Percentiles rank a stretch among this genome's conserved stretches.
phyloP scores from a whole-genome alignment of 2,888 invertebrate genomes.

The Steinernema hermaphroditum region DNA sequence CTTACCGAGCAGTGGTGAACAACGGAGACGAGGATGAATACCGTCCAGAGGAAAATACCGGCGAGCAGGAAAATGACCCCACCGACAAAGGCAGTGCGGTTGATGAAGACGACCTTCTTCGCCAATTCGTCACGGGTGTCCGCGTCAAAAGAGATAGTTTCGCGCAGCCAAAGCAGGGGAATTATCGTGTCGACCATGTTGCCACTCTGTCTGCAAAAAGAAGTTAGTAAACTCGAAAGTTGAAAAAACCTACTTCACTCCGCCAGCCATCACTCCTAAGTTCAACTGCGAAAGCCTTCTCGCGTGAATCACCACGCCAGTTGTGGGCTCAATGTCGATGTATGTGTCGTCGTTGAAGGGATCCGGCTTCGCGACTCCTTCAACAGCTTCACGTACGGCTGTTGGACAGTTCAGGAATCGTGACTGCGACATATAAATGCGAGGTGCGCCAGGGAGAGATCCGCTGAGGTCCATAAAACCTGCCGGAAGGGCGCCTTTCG shows the following conservation, averaged over 20 bases:
- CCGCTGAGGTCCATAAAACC: slow-evolving; percentile 62
- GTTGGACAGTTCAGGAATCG: slow-evolving; percentile 58
- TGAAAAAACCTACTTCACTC: slow-evolving; percentile 44
- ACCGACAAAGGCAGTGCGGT: slow-evolving; percentile 32
- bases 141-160: slow-evolving; percentile 57
- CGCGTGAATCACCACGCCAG: slow-evolving; percentile 57
- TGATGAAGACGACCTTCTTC: slow-evolving; percentile 35
- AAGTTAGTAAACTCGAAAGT: neutral
- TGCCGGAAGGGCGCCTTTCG: slow-evolving; percentile 41
- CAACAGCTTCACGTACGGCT: slow-evolving; percentile 51
- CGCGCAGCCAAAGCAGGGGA: slow-evolving; percentile 65
- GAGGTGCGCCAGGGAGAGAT: slow-evolving; percentile 57
- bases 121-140: slow-evolving; percentile 53
- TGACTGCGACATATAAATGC: slow-evolving; percentile 60
- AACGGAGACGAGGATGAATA: slow-evolving; percentile 39
- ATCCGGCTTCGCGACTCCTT: slow-evolving; percentile 50
- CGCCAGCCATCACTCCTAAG: slow-evolving; percentile 59
- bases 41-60: slow-evolving; percentile 42
- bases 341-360: slow-evolving; percentile 50
- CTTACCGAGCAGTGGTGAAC: slow-evolving; percentile 9
- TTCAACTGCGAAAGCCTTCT: slow-evolving; percentile 60
- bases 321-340: slow-evolving; percentile 60
- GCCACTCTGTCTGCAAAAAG: neutral
- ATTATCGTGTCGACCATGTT: slow-evolving; percentile 49
- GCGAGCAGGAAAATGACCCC: slow-evolving; percentile 39